A percentile compares a stretch with the other conserved stretches of the same genome.
These are phyloP conservation scores for Miniopterus natalensis DNA, from an alignment of 2,113 vertebrate species.

Conservation along the genomic window DNA sequence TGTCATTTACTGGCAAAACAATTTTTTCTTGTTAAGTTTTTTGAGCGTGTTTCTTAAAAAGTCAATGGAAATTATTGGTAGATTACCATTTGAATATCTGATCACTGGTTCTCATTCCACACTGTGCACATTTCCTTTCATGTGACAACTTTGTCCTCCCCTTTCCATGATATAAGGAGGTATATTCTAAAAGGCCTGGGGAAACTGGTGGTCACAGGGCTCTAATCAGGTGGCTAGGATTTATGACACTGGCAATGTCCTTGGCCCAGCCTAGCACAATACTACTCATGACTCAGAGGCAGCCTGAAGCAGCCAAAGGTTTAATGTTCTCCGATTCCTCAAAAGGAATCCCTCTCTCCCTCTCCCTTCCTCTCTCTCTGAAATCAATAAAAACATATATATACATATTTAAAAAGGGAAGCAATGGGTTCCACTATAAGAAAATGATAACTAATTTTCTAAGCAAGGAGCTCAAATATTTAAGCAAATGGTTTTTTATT, in stretches of 20 bases:
- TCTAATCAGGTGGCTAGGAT: background rate
- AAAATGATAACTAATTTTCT: background rate
- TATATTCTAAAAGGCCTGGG: background rate
- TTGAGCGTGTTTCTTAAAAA: slow-evolving; percentile 26
- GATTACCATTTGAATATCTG: background rate
- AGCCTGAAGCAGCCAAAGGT: background rate
- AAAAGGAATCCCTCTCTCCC: background rate
- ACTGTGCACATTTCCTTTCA: background rate
- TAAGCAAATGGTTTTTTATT: slow-evolving; percentile 7
- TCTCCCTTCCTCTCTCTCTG: background rate
- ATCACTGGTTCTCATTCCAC: background rate
- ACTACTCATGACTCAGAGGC: background rate
- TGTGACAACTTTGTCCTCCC: background rate
- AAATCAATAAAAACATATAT: background rate
- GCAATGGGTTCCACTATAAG: background rate
- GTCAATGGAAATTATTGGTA: background rate
- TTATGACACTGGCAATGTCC: background rate
- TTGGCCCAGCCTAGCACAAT: background rate
- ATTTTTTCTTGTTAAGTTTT: background rate
- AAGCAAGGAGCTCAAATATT: background rate
- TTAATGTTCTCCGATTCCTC: background rate
- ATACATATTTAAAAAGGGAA: background rate
- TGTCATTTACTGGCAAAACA: background rate
- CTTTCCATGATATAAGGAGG: background rate
- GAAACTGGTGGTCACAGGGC: background rate